Percentiles rank a stretch among this genome's conserved stretches.
Conservation (phyloP, 2,888 invertebrate genomes). For the Amphipoea oculea region DNA sequence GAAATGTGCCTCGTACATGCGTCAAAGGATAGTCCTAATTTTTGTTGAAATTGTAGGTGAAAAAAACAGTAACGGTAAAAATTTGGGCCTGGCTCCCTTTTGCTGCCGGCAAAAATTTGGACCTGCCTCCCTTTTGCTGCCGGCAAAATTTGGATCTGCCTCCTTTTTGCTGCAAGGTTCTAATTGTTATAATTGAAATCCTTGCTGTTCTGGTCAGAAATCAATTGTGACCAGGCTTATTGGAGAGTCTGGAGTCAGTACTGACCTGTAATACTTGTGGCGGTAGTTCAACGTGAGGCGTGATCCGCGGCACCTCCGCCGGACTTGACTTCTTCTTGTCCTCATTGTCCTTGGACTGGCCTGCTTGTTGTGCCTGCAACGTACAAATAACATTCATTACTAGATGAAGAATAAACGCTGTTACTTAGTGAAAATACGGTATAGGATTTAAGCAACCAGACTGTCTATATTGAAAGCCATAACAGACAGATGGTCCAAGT, state of each 20-base stretch:
- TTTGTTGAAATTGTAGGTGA: no score
- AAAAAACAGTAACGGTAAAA: no score
- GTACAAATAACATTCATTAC: not conserved
- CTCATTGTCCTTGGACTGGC: slow-evolving; percentile 86
- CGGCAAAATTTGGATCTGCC: no score
- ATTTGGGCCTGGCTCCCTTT: no score
- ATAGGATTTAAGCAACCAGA: not conserved
- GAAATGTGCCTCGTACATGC: no score
- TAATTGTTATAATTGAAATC: no score
- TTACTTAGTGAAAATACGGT: not conserved
- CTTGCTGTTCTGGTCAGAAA: no score
- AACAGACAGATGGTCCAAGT: not conserved
- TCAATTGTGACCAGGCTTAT: not conserved
- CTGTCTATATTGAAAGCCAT: not conserved
- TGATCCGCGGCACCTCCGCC: slow-evolving; percentile 87
- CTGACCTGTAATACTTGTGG: slow-evolving; percentile 95
- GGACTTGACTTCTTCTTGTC: slow-evolving; percentile 85
- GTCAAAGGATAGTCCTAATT: no score
- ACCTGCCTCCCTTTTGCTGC: no score
- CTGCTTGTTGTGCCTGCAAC: slow-evolving; percentile 84
- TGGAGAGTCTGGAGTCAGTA: not conserved
- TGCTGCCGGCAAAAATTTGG: no score
- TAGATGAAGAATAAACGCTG: not conserved
- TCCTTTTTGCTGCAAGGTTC: no score
- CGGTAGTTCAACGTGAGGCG: slow-evolving; percentile 94